Percentiles rank a stretch among this genome's conserved stretches.
Evolutionary conservation across 2,797 vertebrate genomes (phyloP).

Genomic region (Menidia menidia): DNA sequence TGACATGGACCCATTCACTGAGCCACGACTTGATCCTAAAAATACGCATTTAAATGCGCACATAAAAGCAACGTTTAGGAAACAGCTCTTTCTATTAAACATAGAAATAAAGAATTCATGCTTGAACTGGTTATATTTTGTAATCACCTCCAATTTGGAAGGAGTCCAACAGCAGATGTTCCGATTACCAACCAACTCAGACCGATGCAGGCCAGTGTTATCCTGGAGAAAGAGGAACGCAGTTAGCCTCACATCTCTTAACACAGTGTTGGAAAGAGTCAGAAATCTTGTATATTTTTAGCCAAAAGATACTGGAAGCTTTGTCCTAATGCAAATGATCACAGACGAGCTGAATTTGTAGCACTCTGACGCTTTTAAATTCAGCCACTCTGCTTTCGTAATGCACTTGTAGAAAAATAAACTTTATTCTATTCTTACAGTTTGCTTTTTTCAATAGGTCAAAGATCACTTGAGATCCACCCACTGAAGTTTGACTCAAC

Average conservation of each 20-base stretch:
- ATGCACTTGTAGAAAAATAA: not conserved
- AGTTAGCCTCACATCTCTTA: not conserved
- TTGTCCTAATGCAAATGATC: not conserved
- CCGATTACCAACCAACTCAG: conserved; percentile 91
- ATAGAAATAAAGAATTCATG: not conserved
- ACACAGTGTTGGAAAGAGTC: too few species aligned
- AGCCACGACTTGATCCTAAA: conserved; percentile 89
- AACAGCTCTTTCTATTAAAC: not conserved
- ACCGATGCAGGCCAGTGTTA: conserved; percentile 90
- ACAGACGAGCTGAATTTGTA: not conserved
- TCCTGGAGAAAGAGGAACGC: conserved; percentile 69
- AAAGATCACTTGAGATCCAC: not conserved
- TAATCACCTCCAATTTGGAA: conserved; percentile 89
- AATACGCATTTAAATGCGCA: conserved; percentile 27
- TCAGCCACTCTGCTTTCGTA: too few species aligned
- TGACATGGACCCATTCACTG: conserved; percentile 94
- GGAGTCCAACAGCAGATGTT: conserved; percentile 89
- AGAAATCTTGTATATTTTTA: too few species aligned
- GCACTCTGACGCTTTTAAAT: not conserved
- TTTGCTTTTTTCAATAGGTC: not conserved
- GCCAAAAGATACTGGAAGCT: not conserved
- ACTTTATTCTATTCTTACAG: not conserved
- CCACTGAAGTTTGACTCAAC: not conserved
- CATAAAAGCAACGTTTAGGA: not conserved
- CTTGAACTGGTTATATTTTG: not conserved